These are phyloP conservation scores for Okapia johnstoni DNA, from an alignment of 2,113 vertebrate species.

Conservation along the genomic window DNA sequence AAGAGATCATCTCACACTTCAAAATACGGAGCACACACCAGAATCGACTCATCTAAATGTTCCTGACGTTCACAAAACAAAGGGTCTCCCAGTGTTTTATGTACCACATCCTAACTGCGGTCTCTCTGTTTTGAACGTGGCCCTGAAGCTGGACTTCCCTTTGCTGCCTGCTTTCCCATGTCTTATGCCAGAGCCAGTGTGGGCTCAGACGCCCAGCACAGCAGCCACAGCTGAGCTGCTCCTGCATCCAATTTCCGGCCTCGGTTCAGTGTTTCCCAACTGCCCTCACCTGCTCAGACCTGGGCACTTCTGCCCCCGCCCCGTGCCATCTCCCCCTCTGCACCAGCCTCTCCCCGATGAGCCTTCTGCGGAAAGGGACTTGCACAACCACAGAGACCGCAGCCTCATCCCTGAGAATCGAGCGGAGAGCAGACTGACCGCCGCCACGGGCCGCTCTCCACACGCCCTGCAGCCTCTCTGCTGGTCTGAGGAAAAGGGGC, in stretches of 20 bases:
- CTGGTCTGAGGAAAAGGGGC: constrained; percentile 30
- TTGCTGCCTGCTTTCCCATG: not conserved
- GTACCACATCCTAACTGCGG: not conserved
- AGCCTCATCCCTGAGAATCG: constrained; percentile 78
- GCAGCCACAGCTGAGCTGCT: not conserved
- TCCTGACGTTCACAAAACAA: not conserved
- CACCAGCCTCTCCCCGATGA: not conserved
- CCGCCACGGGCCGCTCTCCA: not conserved
- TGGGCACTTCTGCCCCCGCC: rapidly evolving
- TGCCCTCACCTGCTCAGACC: not conserved
- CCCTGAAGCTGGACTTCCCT: not conserved
- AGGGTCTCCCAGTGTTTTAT: not conserved
- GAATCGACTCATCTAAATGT: not conserved
- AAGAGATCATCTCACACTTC: constrained; percentile 40
- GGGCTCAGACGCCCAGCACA: not conserved
- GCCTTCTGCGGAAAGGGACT: not conserved
- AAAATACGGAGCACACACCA: constrained; percentile 41
- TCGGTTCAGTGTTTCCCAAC: not conserved
- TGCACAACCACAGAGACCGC: not conserved
- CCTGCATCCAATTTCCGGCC: rapidly evolving
- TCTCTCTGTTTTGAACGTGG: not conserved
- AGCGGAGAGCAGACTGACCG: constrained; percentile 56
- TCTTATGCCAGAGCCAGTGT: not conserved
- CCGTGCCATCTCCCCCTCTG: too few species aligned
- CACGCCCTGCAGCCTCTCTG: not conserved